Conservation (phyloP, 2,888 invertebrate species). For the Elmis aenea region DNA sequence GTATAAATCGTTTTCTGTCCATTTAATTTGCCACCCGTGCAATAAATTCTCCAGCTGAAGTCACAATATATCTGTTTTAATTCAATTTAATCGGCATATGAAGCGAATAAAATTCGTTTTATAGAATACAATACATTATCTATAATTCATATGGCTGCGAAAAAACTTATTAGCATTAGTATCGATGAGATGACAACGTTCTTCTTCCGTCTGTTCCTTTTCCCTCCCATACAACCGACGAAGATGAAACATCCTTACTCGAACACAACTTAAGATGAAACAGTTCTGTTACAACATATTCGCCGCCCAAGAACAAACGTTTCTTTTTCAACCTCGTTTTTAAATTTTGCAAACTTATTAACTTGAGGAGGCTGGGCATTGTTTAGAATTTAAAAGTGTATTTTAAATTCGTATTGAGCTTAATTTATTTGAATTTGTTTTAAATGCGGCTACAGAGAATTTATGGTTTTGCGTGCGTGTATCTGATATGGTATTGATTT, state of each 20-base stretch:
- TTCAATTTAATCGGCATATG: constrained; percentile 36
- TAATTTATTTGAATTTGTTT: constrained; percentile 30
- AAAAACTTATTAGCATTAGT: constrained; percentile 16
- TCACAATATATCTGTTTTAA: constrained; percentile 32
- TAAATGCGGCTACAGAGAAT: constrained; percentile 23
- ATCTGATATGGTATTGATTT: background rate
- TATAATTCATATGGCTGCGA: constrained; percentile 39
- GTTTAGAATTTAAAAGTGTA: constrained; percentile 11
- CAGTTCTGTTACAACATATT: constrained; percentile 37
- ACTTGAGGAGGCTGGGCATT: constrained; percentile 5
- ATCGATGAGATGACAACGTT: no score
- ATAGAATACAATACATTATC: constrained; percentile 43
- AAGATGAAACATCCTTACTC: constrained; percentile 6
- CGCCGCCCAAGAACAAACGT: constrained; percentile 41
- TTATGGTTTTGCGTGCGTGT: constrained; percentile 25
- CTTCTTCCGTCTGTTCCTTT: constrained; percentile 3
- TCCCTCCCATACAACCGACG: constrained; percentile 2
- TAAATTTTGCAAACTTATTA: constrained; percentile 17
- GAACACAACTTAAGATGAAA: constrained; percentile 17
- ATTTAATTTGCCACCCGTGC: constrained; percentile 24
- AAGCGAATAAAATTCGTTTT: constrained; percentile 39
- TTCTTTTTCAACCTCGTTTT: constrained; percentile 13
- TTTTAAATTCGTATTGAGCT: constrained; percentile 8
- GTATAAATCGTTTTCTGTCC: no score
- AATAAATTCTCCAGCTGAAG: constrained; percentile 32